Conservation (phyloP, 2,113 vertebrate species). For the pig (Sus scrofa) region DNA sequence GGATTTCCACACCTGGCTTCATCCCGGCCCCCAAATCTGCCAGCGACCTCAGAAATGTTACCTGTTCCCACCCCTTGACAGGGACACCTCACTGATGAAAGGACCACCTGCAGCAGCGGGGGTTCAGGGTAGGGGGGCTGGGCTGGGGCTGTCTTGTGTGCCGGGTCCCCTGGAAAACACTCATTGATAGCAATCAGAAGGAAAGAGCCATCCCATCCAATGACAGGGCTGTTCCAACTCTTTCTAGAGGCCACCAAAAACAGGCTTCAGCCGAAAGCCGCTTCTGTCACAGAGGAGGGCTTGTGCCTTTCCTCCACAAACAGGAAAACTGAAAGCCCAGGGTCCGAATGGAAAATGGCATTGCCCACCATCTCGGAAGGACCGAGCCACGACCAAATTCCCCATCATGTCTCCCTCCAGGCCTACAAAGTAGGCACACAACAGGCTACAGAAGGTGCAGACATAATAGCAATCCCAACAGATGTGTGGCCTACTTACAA, state of each 20-base stretch:
- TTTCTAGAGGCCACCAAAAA: neutral
- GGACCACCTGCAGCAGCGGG: neutral
- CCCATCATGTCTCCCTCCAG: conserved; percentile 6
- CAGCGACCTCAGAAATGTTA: conserved; percentile 44
- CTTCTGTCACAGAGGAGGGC: conserved; percentile 14
- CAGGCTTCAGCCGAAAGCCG: neutral
- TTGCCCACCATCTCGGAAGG: conserved; percentile 3
- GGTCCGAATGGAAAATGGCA: conserved; percentile 7
- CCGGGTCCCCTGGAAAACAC: conserved; percentile 7
- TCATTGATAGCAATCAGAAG: neutral
- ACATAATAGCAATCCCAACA: conserved; percentile 12
- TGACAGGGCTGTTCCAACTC: neutral
- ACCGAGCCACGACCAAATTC: conserved; percentile 2
- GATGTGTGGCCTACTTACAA: conserved; percentile 67
- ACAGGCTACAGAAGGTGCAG: conserved; percentile 58
- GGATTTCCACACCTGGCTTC: conserved; percentile 47
- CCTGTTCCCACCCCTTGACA: neutral
- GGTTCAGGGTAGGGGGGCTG: neutral
- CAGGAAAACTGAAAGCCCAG: conserved; percentile 33
- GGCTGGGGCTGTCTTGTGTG: neutral
- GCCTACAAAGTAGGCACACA: conserved; percentile 31
- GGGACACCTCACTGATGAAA: neutral
- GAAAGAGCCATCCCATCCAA: conserved; percentile 24
- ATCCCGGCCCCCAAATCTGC: conserved; percentile 40
- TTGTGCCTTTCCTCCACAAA: conserved; percentile 33